These are phyloP conservation scores for Rhynchotus rufescens DNA, from an alignment of 2,797 vertebrate species.

Conservation along the genomic window DNA sequence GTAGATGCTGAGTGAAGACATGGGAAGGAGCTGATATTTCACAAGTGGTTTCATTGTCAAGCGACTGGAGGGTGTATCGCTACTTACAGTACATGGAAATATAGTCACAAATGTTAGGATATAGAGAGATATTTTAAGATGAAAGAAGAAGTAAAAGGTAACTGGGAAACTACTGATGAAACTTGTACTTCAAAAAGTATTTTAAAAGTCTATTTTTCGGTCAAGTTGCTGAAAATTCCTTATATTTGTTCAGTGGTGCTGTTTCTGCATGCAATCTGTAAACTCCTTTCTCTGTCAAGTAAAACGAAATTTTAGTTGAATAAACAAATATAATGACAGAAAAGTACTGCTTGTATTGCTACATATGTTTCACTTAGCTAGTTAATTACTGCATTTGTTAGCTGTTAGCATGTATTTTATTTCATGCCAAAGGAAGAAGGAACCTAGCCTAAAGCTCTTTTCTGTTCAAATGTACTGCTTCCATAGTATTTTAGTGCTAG, in stretches of 20 bases:
- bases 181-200: background rate
- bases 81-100: background rate
- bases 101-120: background rate
- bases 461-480: background rate
- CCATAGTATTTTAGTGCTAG: background rate
- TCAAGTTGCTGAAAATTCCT: background rate
- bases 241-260: background rate
- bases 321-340: background rate
- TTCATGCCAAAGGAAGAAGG: background rate
- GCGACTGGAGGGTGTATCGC: accelerated
- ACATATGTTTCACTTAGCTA: background rate
- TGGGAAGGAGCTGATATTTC: background rate
- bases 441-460: background rate
- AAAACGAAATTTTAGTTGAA: background rate
- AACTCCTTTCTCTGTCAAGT: background rate
- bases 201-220: background rate
- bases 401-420: background rate
- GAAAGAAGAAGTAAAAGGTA: background rate
- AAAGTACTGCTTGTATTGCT: background rate
- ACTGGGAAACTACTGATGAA: background rate
- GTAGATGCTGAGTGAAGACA: background rate
- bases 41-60: background rate
- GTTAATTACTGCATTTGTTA: background rate
- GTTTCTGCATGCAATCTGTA: background rate
- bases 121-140: accelerated